Percentiles rank a stretch among this genome's conserved stretches.
Evolutionary conservation across 1,140 invertebrate species (phyloP).

Genomic region (Delia radicum): DNA sequence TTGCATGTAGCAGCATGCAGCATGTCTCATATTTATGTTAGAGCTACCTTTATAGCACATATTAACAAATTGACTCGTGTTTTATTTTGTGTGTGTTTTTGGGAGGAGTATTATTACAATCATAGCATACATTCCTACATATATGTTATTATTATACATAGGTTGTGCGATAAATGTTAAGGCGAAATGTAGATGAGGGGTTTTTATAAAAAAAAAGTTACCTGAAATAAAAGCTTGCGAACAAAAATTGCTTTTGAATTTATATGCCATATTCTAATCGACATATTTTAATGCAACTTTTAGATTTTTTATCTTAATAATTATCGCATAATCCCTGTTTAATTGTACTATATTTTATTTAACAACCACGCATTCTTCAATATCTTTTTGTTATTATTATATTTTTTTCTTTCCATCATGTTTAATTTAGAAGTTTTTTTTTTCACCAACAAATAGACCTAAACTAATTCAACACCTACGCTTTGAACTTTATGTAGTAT

Average conservation of each 20-base stretch:
- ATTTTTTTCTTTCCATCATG: background rate
- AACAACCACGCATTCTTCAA: background rate
- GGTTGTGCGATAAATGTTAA: background rate
- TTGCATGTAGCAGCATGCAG: background rate
- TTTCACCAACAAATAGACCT: background rate
- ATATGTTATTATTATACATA: background rate
- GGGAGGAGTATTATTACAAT: conserved; percentile 1
- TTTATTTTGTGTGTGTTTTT: background rate
- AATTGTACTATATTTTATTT: background rate
- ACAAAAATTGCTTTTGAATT: too few species aligned
- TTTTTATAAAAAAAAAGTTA: too few species aligned
- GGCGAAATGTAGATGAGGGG: background rate
- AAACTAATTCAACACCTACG: conserved; percentile 1
- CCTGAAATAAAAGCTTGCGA: too few species aligned
- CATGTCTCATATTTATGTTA: background rate
- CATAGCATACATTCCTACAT: background rate
- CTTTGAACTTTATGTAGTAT: background rate
- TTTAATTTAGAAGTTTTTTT: background rate
- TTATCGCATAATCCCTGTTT: too few species aligned
- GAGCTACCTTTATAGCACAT: background rate
- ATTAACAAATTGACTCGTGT: conserved; percentile 4
- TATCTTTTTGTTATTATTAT: background rate
- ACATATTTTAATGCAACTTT: too few species aligned
- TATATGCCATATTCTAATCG: too few species aligned
- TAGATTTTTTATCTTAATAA: too few species aligned